Percentiles rank a stretch among this genome's conserved stretches.
These are phyloP conservation scores for Chinchilla lanigera DNA, from an alignment of 2,113 vertebrate species.

Conservation along the genomic window DNA sequence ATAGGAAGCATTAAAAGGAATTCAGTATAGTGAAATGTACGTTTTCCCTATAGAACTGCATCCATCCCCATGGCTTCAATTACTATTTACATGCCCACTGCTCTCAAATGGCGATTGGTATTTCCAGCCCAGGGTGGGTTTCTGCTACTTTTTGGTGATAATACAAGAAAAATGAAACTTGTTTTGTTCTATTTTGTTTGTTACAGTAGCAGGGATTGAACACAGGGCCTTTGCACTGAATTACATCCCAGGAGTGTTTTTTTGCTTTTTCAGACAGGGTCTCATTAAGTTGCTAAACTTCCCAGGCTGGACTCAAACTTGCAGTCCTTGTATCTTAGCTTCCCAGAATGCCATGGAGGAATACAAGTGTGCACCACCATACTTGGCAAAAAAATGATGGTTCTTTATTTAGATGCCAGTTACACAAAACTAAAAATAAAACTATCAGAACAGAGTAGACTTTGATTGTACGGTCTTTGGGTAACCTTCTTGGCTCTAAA, in stretches of 20 bases:
- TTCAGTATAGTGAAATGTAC: not conserved
- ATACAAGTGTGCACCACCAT: not conserved
- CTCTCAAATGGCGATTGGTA: not conserved
- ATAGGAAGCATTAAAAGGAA: not conserved
- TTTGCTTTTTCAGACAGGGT: not conserved
- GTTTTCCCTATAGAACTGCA: not conserved
- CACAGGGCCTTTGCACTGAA: not conserved
- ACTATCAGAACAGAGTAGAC: not conserved
- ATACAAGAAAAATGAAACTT: not conserved
- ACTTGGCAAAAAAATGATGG: not conserved
- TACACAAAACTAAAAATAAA: slow-evolving; percentile 1
- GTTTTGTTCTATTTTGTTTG: not conserved
- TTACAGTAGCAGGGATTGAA: not conserved
- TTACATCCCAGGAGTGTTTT: not conserved
- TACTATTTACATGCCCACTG: not conserved
- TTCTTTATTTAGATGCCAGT: not conserved
- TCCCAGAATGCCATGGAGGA: not conserved
- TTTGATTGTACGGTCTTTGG: not conserved
- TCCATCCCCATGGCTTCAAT: not conserved
- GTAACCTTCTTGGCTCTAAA: not conserved
- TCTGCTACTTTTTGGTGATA: not conserved
- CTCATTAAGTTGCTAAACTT: not conserved
- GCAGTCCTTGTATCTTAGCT: not conserved
- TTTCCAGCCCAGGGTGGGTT: not conserved
- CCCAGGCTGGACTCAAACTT: not conserved